phyloP scores from a whole-genome alignment of 2,888 invertebrate species.

The Drosophila subsilvestris region DNA sequence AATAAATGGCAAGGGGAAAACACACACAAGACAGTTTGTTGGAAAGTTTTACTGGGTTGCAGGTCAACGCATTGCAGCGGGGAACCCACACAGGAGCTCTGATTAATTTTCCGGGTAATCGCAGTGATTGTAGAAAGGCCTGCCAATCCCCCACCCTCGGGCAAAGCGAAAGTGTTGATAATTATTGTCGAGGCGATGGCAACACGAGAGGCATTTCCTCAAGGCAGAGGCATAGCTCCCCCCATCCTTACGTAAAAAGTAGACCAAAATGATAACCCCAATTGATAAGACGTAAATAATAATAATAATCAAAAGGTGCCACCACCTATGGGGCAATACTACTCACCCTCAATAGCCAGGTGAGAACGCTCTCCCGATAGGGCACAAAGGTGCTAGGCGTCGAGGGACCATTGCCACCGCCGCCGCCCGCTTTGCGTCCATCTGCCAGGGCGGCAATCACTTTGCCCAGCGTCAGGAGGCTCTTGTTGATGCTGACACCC shows the following conservation, averaged over 20 bases:
- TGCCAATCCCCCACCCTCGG: conserved; percentile 15
- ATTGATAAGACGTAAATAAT: conserved; percentile 16
- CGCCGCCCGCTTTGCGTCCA: conserved; percentile 80
- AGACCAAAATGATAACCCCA: conserved; percentile 29
- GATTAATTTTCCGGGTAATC: conserved; percentile 38
- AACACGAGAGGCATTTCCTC: neutral
- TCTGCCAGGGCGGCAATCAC: conserved; percentile 91
- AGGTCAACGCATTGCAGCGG: conserved; percentile 12
- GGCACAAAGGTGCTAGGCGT: conserved; percentile 87
- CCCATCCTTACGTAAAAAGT: neutral
- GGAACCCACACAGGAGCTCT: conserved; percentile 3
- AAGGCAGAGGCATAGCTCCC: neutral
- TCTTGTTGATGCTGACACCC: conserved; percentile 90
- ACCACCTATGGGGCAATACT: conserved; percentile 9
- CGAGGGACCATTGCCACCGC: conserved; percentile 61
- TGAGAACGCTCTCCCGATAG: conserved; percentile 91
- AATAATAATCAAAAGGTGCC: conserved; percentile 1
- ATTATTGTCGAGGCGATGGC: conserved; percentile 1
- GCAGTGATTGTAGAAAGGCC: conserved; percentile 24
- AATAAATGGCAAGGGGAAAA: conserved; percentile 3
- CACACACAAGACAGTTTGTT: neutral
- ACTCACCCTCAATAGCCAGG: conserved; percentile 90
- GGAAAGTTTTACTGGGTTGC: conserved; percentile 12
- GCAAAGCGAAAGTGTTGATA: conserved; percentile 38
- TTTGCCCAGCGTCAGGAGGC: conserved; percentile 90